A percentile compares a stretch with the other conserved stretches of the same genome.
phyloP scores from a whole-genome alignment of 1,140 invertebrate species.

The Luehdorfia chinensis region DNA sequence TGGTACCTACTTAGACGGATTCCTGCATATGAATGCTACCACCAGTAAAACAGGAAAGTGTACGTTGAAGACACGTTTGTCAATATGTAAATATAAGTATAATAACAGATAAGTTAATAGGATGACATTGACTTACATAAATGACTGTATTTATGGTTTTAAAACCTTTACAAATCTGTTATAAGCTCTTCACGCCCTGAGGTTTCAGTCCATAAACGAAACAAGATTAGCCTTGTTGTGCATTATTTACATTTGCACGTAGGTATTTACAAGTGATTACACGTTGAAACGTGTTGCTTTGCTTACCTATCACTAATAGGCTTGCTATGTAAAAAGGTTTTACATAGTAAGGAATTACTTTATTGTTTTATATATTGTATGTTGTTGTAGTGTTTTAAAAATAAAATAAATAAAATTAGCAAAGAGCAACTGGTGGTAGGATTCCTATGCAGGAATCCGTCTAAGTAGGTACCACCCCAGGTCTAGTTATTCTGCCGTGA shows the following conservation, averaged over 20 bases:
- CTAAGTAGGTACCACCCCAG: no score
- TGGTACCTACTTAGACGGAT: no score
- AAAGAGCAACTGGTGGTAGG: no score
- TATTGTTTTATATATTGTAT: no score
- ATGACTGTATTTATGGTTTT: slow-evolving; percentile 8
- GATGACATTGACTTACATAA: background rate
- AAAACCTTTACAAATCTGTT: slow-evolving; percentile 12
- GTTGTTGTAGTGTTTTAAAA: slow-evolving; percentile 11
- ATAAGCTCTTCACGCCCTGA: slow-evolving; percentile 11
- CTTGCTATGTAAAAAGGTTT: background rate
- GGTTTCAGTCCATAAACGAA: slow-evolving; percentile 10
- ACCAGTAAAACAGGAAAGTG: no score
- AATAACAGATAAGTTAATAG: no score
- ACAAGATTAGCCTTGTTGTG: slow-evolving; percentile 16
- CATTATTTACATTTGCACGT: slow-evolving; percentile 13
- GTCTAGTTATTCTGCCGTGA: no score
- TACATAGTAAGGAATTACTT: no score
- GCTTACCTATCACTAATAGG: slow-evolving; percentile 10
- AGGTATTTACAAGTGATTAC: slow-evolving; percentile 15
- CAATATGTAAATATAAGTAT: no score
- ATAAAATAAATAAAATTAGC: slow-evolving; percentile 10
- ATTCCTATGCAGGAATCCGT: no score
- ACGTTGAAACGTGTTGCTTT: slow-evolving; percentile 4
- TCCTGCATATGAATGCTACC: no score
- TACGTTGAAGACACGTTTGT: no score